A percentile compares a stretch with the other conserved stretches of the same genome.
Conservation (phyloP, 2,888 invertebrate species). For the Drosophila putrida region DNA sequence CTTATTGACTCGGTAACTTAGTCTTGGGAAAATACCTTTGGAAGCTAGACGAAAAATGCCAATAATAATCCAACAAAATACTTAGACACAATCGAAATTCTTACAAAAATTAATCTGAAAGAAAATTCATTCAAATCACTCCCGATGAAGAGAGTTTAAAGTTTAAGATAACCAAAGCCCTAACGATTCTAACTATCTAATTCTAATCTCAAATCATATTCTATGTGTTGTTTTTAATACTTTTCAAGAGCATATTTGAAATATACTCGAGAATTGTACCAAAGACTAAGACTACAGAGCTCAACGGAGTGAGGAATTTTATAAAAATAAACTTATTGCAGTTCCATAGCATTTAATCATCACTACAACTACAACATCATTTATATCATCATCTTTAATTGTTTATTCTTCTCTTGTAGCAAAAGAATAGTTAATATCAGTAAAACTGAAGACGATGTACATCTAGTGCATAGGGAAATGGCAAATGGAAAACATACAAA, state of each 20-base stretch:
- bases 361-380: slow-evolving; percentile 26
- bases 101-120: not conserved
- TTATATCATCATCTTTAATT: slow-evolving; percentile 66
- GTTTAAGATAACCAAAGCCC: slow-evolving; percentile 8
- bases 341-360: slow-evolving; percentile 26
- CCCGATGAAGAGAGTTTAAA: slow-evolving; percentile 1
- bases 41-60: slow-evolving; percentile 40
- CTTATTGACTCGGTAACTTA: slow-evolving; percentile 60
- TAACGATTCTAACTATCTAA: slow-evolving; percentile 25
- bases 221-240: slow-evolving; percentile 1
- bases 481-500: slow-evolving; percentile 90
- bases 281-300: slow-evolving; percentile 54
- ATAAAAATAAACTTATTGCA: slow-evolving; percentile 10
- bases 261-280: slow-evolving; percentile 29
- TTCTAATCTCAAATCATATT: not conserved
- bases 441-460: slow-evolving; percentile 91
- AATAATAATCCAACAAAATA: slow-evolving; percentile 18
- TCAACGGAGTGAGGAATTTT: slow-evolving; percentile 35
- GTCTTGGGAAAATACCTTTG: slow-evolving; percentile 36
- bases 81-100: slow-evolving; percentile 5
- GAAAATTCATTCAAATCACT: not conserved
- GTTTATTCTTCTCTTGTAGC: slow-evolving; percentile 87
- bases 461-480: slow-evolving; percentile 90
- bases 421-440: slow-evolving; percentile 91
- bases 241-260: slow-evolving; percentile 1